These are phyloP conservation scores for Epinotia nisella DNA, from an alignment of 2,888 invertebrate genomes.

Conservation along the genomic window DNA sequence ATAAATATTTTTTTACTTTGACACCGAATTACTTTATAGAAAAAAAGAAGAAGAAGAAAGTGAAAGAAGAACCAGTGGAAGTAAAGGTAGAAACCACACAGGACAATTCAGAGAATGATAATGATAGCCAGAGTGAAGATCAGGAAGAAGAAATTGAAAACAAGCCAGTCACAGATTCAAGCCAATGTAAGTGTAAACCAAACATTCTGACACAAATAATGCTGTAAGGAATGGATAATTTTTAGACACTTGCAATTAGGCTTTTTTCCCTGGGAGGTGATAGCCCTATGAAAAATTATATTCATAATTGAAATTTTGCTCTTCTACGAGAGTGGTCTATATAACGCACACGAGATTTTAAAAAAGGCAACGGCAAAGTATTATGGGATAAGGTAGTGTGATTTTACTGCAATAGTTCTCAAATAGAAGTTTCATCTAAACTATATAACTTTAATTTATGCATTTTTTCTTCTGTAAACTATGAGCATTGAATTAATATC, in stretches of 20 bases:
- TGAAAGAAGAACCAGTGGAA: conserved; percentile 55
- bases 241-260: neutral
- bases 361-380: no score
- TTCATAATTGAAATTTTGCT: no score
- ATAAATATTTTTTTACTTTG: neutral
- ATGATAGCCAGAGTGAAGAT: conserved; percentile 51
- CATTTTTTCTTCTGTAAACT: neutral
- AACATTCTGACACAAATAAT: neutral
- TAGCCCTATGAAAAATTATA: no score
- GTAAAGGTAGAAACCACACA: conserved; percentile 60
- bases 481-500: conserved; percentile 9
- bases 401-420: no score
- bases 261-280: neutral
- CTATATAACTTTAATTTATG: no score
- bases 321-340: no score
- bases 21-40: conserved; percentile 38
- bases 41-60: conserved; percentile 52
- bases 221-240: neutral
- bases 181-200: conserved; percentile 63
- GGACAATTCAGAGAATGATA: conserved; percentile 49
- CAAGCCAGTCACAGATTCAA: conserved; percentile 56
- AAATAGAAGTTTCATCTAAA: no score
- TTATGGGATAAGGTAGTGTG: no score
- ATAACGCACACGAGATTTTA: no score
- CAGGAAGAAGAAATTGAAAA: conserved; percentile 56